Conservation (phyloP, 2,888 invertebrate genomes). For the Lepetodrilus schrolli region DNA sequence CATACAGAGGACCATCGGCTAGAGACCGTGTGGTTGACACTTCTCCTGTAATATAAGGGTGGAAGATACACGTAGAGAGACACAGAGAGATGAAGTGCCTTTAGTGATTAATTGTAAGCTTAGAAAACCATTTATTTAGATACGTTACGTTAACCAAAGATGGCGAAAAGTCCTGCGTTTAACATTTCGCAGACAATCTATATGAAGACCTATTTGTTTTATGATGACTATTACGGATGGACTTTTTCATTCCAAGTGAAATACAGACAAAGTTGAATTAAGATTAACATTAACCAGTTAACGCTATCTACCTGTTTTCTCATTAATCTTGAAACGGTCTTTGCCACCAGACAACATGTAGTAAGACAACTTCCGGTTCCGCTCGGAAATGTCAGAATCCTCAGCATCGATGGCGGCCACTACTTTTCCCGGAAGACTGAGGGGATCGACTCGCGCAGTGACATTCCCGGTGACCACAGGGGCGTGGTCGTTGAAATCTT, state of each 20-base stretch:
- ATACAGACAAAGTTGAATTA: too few relatives aligned
- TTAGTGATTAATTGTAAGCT: too few relatives aligned
- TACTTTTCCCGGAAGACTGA: not conserved
- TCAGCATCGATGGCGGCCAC: conserved; percentile 9
- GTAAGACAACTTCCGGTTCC: conserved; percentile 29
- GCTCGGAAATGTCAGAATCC: conserved; percentile 20
- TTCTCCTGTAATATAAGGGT: not conserved
- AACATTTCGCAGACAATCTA: too few relatives aligned
- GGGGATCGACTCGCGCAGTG: not conserved
- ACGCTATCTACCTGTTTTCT: conserved; percentile 34
- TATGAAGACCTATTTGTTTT: too few relatives aligned
- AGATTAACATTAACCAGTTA: too few relatives aligned
- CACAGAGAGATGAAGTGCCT: too few relatives aligned
- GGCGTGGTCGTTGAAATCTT: conserved; percentile 29
- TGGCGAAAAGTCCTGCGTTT: too few relatives aligned
- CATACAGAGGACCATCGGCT: conserved; percentile 12
- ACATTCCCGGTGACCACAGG: not conserved
- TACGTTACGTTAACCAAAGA: too few relatives aligned
- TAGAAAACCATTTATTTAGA: too few relatives aligned
- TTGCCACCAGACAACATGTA: conserved; percentile 31
- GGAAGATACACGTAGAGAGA: too few relatives aligned
- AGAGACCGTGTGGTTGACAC: not conserved
- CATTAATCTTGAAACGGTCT: conserved; percentile 31
- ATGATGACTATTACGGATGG: too few relatives aligned
- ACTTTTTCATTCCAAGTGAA: too few relatives aligned